Percentiles rank a stretch among this genome's conserved stretches.
Conservation (phyloP, 2,888 invertebrate genomes). For the Tiliacea aurago region DNA sequence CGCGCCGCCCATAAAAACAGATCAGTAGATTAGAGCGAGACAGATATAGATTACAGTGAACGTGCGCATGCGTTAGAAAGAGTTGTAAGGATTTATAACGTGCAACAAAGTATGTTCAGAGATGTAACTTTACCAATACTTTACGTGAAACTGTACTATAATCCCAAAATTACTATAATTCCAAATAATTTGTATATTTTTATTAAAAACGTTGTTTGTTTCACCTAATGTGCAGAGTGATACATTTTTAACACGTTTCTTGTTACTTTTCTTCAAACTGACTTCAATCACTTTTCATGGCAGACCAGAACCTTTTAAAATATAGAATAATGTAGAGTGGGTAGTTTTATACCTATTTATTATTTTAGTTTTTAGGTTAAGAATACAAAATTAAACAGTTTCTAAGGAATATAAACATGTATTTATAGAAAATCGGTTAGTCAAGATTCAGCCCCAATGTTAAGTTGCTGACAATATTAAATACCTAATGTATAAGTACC, state of each 20-base stretch:
- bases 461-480: neutral
- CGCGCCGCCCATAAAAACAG: slow-evolving; percentile 83
- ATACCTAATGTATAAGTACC: neutral
- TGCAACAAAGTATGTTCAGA: slow-evolving; percentile 39
- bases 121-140: slow-evolving; percentile 57
- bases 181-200: slow-evolving; percentile 29
- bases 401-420: neutral
- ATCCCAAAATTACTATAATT: too few species aligned
- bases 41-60: slow-evolving; percentile 58
- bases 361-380: neutral
- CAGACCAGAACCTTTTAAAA: neutral
- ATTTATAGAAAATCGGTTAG: neutral
- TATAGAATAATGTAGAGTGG: neutral
- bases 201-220: slow-evolving; percentile 4
- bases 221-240: neutral
- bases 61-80: slow-evolving; percentile 68
- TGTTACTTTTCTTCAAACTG: slow-evolving; percentile 8
- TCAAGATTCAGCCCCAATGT: neutral
- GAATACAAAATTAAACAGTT: neutral
- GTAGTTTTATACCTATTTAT: neutral
- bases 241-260: slow-evolving; percentile 2
- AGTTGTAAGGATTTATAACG: slow-evolving; percentile 66
- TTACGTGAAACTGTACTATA: slow-evolving; percentile 47
- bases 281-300: slow-evolving; percentile 11
- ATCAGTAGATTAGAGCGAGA: slow-evolving; percentile 82